These are phyloP conservation scores for Tinea pellionella DNA, from an alignment of 2,888 invertebrate species.

Conservation along the genomic window DNA sequence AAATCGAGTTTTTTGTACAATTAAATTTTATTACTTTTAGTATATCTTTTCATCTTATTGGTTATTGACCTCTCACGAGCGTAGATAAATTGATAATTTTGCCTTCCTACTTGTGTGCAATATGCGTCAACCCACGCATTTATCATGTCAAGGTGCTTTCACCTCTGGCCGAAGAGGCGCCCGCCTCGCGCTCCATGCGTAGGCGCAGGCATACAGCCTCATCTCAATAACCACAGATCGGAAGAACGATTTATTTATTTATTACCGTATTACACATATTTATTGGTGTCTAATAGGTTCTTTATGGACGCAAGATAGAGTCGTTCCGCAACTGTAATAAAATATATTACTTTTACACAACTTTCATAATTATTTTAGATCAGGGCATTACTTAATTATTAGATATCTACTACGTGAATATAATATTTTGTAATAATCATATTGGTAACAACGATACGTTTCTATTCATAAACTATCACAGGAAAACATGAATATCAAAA, in stretches of 20 bases:
- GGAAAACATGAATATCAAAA: no score
- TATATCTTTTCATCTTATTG: background rate
- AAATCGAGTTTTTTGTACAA: background rate
- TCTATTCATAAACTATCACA: no score
- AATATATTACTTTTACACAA: no score
- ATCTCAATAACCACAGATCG: constrained; percentile 23
- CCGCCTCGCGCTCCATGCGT: background rate
- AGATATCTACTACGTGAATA: no score
- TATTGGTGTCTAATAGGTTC: constrained; percentile 35
- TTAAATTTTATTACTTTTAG: background rate
- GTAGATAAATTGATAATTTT: constrained; percentile 6
- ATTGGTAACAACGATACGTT: no score
- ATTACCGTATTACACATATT: constrained; percentile 38
- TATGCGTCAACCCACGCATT: constrained; percentile 5
- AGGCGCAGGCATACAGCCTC: background rate
- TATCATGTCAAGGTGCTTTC: constrained; percentile 9
- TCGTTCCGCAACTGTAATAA: constrained; percentile 24
- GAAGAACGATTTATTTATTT: constrained; percentile 38
- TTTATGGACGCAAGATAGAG: constrained; percentile 31
- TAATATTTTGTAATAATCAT: no score
- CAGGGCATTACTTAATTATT: no score
- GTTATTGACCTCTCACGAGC: background rate
- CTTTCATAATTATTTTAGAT: no score
- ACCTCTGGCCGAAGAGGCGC: constrained; percentile 5
- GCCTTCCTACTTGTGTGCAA: constrained; percentile 3